Base-by-base conservation (phyloP, 2,797 vertebrate genomes). In the Notolepis coatsorum region DNA sequence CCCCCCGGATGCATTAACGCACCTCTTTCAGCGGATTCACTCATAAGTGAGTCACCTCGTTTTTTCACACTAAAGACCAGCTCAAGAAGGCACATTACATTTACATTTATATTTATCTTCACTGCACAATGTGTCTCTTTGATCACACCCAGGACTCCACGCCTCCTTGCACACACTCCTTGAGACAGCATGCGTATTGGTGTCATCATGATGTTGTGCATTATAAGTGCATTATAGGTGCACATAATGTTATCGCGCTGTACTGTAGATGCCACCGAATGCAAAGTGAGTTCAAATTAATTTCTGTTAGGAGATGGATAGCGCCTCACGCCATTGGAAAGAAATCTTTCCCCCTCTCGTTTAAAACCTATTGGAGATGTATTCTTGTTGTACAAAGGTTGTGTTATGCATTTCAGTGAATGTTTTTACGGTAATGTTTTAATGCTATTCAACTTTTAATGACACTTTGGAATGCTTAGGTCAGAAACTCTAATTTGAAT, bases 1-100 rank as follows among this genome's bases (percentile, higher is more conserved):
- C 71, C 66, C 38, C 53, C 18, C 17, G 54, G 69, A 60, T 88
- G 82, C 88, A 90, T 92, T 92, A 87, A 81, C 71, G 78, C 77
- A 31, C 55, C 66, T 80, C 79, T 85, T 77, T 84, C 75, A 75
- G 73, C 65, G 58, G 71, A 83, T 52, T 70, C 68, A 47, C 62
- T 81, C 69, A 72, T 53, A 66, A 63, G 84, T 81, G 81, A 80
- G 52, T 78, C 73, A 56, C 68, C 61, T 79, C 54, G 65, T 81
- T 65, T n/a, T 79, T 67, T 78, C 49, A 63, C 51, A 49, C 48
- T 15, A 50, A 61, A 67, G 49, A 70, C 65, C 46, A 1, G 51
- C 48, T 69, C 68, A 42, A 1, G 51, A 72, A 68, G 47, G 13
- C 38, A 54, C 50, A 43, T 65, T 72, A 69, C 75, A 61, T n/a